Evolutionary conservation across 2,797 vertebrate genomes (phyloP), one percentile per base, ranked within the genome.

Genomic region (Petrocephalus sullivani): DNA sequence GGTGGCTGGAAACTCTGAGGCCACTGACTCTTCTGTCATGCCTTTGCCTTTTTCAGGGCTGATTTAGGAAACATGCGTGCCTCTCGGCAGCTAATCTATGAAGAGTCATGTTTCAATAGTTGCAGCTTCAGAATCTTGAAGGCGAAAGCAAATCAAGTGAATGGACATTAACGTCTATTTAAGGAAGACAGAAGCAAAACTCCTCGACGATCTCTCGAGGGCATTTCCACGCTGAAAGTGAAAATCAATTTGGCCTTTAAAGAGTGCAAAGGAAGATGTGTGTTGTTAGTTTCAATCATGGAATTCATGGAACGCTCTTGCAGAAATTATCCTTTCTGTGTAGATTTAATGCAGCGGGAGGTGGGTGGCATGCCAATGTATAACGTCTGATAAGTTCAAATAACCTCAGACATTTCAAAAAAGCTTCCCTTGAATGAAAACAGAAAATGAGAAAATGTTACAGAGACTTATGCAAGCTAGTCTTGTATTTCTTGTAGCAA

Each of bases 11-110:
- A 6, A 46, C 71, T 78, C 19, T 46, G 64, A 37, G 28, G 41
- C 41, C 14, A 5, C 67, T 37, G 64, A 71, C 33, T 75, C 67
- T n/a, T 57, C 23, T 28, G 2, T 37, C 84, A 41, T 8, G 51
- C 54, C 16, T 37, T 19, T 57, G 10, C 23, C 28, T 85, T 54
- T 41, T 75, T 75, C 67, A 19, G 33, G 14, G 67, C 67, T 6
- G 33, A 33, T 75, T 75, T 16, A 33, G 14, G 33, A 75, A 75
- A 75, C 67, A 75, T 33, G 19, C 10, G 60, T 64, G 75, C 75
- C n/a, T 81, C 75, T 46, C 75, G n/a, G 37, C 41, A 46, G 75
- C 41, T 81, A 81, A 81, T 49, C 75, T 81, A 81, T 81, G 75
- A 21, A 41, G n/a, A n/a, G 71, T 46, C 71, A 81, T n/a, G 37